Percentiles rank a stretch among this genome's conserved stretches.
phyloP scores from a whole-genome alignment of 1,140 invertebrate species.

The Anadara kagoshimensis region DNA sequence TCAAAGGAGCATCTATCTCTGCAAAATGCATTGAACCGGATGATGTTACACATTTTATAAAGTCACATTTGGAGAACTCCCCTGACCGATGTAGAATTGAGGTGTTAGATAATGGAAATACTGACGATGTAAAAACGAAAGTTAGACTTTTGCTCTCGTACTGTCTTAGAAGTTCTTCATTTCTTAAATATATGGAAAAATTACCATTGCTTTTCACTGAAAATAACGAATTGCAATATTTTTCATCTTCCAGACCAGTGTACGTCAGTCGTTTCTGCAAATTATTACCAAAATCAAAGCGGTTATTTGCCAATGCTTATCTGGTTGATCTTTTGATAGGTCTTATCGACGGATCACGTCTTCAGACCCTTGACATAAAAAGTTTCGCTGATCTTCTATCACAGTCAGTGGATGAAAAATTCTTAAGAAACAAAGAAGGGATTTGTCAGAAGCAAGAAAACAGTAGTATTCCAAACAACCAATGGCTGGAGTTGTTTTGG shows the following conservation, averaged over 20 bases:
- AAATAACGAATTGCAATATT: background rate
- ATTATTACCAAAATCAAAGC: background rate
- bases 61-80: too few relatives aligned
- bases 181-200: too few relatives aligned
- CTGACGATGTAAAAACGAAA: too few relatives aligned
- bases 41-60: slow-evolving; percentile 8
- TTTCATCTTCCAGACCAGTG: too few relatives aligned
- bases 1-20: too few relatives aligned
- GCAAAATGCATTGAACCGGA: too few relatives aligned
- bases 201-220: background rate
- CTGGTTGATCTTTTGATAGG: background rate
- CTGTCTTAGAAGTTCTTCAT: too few relatives aligned
- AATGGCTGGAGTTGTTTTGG: slow-evolving; percentile 4
- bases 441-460: background rate
- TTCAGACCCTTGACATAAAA: background rate
- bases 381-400: background rate
- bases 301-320: background rate
- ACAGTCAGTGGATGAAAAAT: background rate
- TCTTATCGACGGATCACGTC: too few relatives aligned
- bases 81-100: too few relatives aligned
- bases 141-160: too few relatives aligned
- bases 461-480: background rate
- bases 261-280: too few relatives aligned
- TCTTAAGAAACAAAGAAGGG: background rate
- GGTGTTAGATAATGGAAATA: too few relatives aligned